Evolutionary conservation across 2,888 invertebrate genomes (phyloP), one percentile per base, ranked within the genome.

Genomic region (Phasia obesa): DNA sequence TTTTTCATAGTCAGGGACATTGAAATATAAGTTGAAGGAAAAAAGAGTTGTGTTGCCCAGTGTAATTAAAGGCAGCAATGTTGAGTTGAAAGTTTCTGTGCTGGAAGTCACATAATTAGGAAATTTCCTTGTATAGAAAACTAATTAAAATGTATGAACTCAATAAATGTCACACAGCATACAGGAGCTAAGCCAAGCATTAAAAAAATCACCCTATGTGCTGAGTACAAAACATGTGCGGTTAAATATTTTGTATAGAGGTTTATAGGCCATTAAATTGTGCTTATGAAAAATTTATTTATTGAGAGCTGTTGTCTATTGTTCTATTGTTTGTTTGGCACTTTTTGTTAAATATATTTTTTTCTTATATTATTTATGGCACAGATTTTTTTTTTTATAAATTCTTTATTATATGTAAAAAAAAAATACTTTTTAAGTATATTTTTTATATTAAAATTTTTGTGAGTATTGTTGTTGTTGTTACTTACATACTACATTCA

Each of bases 401-500:
- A 23, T 35, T 21, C 17, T 53, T 2, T 9, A 17, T 11, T 59
- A 19, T 25, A 17, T 23, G 3, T 21, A 47, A 31, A 17, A 55
- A 38, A 21, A 15, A 35, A 21, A 3, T 51, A 47, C 15, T 15
- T 51, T 2, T 15, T 9, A 13, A n/a, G 5, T 51, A 23, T 13
- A 25, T 27, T 9, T 19, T 17, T 47, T 19, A 17, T 47, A 7
- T 62, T 53, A 73, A 53, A 60, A 31, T 21, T 13, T 51, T 25
- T 70, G 21, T 19, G 23, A 4, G 38, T 38, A 53, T 53, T 65
- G 15, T 55, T 70, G 5, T 15, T 69, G 25, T 65, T 73, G 49
- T 76, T 93, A 96, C 97, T 96, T 92, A 97, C 97, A 97, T 86
- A 97, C 97, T 88, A 97, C 97, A 92, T 95, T 95, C 91, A 97